Evolutionary conservation across 2,888 invertebrate genomes (phyloP).

Genomic region (Mimumesa dahlbomi): DNA sequence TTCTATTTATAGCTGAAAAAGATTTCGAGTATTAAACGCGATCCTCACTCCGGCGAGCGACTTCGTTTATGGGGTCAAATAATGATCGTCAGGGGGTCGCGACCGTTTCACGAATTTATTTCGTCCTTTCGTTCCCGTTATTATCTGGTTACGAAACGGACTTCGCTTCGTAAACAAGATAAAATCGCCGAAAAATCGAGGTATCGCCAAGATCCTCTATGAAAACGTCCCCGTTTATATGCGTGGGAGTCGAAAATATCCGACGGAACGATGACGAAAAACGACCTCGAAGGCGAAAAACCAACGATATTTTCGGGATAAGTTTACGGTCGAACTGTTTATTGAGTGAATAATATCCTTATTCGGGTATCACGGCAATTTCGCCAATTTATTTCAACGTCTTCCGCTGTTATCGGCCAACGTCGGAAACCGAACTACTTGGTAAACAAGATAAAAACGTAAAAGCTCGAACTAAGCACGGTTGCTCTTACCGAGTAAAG

Average conservation of each 20-base stretch:
- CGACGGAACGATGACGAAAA: conserved; percentile 10
- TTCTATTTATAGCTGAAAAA: not conserved
- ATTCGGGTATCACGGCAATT: not conserved
- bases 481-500: conserved; percentile 1
- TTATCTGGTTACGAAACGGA: conserved; percentile 40
- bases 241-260: conserved; percentile 10
- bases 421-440: conserved; percentile 14
- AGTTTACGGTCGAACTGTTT: conserved; percentile 2
- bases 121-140: conserved; percentile 32
- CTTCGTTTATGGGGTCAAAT: conserved; percentile 14
- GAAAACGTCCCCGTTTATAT: conserved; percentile 21
- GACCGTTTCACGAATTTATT: conserved; percentile 42
- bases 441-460: conserved; percentile 42
- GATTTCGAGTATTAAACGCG: not conserved
- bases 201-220: conserved; percentile 16
- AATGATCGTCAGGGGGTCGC: conserved; percentile 26
- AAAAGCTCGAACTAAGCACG: not conserved
- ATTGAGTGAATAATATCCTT: conserved; percentile 26
- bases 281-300: conserved; percentile 8
- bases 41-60: not conserved
- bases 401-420: conserved; percentile 26
- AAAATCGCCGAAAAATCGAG: conserved; percentile 29
- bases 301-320: conserved; percentile 13
- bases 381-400: conserved; percentile 36
- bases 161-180: conserved; percentile 47